These are phyloP conservation scores for Athene cunicularia DNA, from an alignment of 2,113 vertebrate genomes.

Conservation along the genomic window DNA sequence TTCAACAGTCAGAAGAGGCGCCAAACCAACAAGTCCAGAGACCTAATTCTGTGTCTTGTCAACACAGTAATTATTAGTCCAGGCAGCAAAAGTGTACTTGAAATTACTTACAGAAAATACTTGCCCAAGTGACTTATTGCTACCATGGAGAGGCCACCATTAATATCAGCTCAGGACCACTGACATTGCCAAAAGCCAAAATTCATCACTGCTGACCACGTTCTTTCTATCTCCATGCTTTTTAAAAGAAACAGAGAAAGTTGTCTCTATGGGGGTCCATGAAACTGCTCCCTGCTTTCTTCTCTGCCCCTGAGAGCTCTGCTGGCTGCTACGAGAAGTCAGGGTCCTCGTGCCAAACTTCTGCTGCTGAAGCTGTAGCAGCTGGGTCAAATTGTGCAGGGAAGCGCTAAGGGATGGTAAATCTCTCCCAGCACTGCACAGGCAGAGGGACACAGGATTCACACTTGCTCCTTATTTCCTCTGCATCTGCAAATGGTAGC, in stretches of 20 bases:
- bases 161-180: neutral
- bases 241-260: neutral
- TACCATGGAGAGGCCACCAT: neutral
- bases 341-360: neutral
- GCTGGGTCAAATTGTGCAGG: neutral
- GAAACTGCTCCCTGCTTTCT: neutral
- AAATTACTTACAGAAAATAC: neutral
- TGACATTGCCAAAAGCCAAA: neutral
- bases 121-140: neutral
- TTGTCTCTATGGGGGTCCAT: neutral
- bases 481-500: neutral
- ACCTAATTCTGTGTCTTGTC: neutral
- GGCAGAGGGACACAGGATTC: neutral
- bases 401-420: neutral
- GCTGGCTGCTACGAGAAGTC: neutral
- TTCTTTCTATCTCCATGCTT: neutral
- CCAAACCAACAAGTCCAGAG: neutral
- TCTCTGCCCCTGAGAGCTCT: neutral
- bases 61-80: neutral
- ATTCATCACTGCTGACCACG: neutral
- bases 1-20: neutral
- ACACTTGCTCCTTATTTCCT: neutral
- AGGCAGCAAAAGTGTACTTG: neutral
- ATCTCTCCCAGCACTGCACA: neutral
- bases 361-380: neutral